These are phyloP conservation scores for Sylvia atricapilla DNA, from an alignment of 2,113 vertebrate species.

Conservation along the genomic window DNA sequence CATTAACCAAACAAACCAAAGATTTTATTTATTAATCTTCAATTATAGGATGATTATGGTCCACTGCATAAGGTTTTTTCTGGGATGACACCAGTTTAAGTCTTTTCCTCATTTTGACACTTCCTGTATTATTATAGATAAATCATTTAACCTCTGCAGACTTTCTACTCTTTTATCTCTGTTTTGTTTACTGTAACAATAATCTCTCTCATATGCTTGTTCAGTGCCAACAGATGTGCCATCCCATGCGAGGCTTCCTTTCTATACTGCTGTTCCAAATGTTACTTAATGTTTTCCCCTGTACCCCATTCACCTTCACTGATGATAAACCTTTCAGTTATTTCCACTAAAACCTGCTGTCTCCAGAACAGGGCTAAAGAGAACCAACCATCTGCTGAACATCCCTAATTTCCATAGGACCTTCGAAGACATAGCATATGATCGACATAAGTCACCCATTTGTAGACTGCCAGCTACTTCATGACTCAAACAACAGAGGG, in stretches of 20 bases:
- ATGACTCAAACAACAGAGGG: not conserved
- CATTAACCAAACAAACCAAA: not conserved
- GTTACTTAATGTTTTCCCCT: not conserved
- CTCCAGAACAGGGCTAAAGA: not conserved
- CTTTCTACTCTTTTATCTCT: not conserved
- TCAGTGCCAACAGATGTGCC: not conserved
- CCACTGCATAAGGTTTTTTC: not conserved
- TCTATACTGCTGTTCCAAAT: not conserved
- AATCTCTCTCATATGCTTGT: not conserved
- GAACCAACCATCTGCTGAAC: not conserved
- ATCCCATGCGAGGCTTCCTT: not conserved
- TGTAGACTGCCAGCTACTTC: not conserved
- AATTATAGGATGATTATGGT: not conserved
- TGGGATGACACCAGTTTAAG: not conserved
- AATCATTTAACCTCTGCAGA: not conserved
- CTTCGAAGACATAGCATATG: not conserved
- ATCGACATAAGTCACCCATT: not conserved
- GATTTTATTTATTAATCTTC: not conserved
- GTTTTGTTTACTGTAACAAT: not conserved
- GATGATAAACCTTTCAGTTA: not conserved
- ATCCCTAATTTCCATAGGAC: not conserved
- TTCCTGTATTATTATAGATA: not conserved
- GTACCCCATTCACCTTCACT: accelerated
- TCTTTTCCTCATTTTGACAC: not conserved
- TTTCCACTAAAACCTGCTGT: not conserved